Evolutionary conservation across 2,888 invertebrate genomes (phyloP), one percentile per base, ranked within the genome.

Genomic region (Salpingus planirostris): DNA sequence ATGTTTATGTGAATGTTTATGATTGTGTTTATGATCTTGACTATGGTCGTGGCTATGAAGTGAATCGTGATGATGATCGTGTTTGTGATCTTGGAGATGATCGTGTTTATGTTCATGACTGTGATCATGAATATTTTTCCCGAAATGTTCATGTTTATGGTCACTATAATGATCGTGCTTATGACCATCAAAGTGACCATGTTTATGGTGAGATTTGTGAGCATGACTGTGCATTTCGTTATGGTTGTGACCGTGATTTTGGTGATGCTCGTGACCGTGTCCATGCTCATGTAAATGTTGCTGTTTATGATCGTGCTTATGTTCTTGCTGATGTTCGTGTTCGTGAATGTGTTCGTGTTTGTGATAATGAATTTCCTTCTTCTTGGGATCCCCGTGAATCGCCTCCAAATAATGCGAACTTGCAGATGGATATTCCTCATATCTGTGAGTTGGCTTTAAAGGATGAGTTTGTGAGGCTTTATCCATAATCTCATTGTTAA

Each of bases 81-180:
- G 33, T 15, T 38, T 36, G 21, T 43, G 43, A 25, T 35, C 27
- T 24, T 33, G 31, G 14, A 33, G 26, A 18, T 46, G 46, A 13
- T 38, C 15, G 30, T 49, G 49, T 32, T 47, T 44, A 21, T 46
- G 44, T 10, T 43, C 45, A 25, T 47, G 36, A 3, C 37, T 34
- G 27, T 48, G 45, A 13, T 31, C 32, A 21, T 46, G 46, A 27
- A n/a, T n/a, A n/a, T n/a, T n/a, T n/a, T n/a, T n/a, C n/a, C n/a
- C n/a, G n/a, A n/a, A n/a, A n/a, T 54, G 54, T 11, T 52, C 48
- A 22, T 54, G 54, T 23, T 52, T 47, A 23, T 50, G 47, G 4
- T 43, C 40, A 26, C 50, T 47, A 5, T 46, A 37, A 33, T 49
- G 47, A n/a, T 44, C 43, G 23, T 52, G 50, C 22, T 41, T 43